phyloP scores from a whole-genome alignment of 2,797 vertebrate species.

The Sebastes reedi region DNA sequence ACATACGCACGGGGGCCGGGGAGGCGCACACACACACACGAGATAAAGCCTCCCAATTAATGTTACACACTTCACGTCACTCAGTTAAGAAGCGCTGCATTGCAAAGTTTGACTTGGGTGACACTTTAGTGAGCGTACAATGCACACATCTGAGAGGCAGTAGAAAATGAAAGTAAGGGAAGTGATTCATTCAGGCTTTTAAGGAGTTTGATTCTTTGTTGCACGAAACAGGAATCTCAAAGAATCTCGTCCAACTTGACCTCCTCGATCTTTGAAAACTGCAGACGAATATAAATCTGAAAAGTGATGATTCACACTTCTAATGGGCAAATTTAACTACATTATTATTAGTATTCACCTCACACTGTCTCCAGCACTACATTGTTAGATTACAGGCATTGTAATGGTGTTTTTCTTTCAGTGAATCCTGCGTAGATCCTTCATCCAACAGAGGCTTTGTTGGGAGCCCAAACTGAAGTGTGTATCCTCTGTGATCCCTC shows the following conservation, averaged over 20 bases:
- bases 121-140: slow-evolving; percentile 11
- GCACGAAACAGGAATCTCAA: not conserved
- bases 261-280: not conserved
- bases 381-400: slow-evolving; percentile 1
- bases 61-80: slow-evolving; percentile 20
- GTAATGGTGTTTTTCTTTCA: slow-evolving; percentile 6
- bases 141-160: slow-evolving; percentile 15
- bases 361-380: not conserved
- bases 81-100: slow-evolving; percentile 13
- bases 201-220: slow-evolving; percentile 11
- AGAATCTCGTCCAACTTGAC: slow-evolving; percentile 4
- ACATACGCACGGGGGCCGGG: not conserved
- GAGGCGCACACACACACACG: not conserved
- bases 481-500: slow-evolving; percentile 30
- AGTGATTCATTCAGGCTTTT: slow-evolving; percentile 30
- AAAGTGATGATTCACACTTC: slow-evolving; percentile 7
- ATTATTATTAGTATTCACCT: slow-evolving; percentile 20
- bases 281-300: slow-evolving; percentile 3
- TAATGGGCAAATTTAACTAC: slow-evolving; percentile 13
- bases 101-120: slow-evolving; percentile 30
- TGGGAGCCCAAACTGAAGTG: slow-evolving; percentile 4
- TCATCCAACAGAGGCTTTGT: slow-evolving; percentile 25
- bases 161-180: slow-evolving; percentile 12
- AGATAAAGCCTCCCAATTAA: slow-evolving; percentile 14
- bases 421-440: slow-evolving; percentile 13